These are phyloP conservation scores for Ctenoplectra terminalis DNA, from an alignment of 1,140 invertebrate genomes.

Conservation along the genomic window DNA sequence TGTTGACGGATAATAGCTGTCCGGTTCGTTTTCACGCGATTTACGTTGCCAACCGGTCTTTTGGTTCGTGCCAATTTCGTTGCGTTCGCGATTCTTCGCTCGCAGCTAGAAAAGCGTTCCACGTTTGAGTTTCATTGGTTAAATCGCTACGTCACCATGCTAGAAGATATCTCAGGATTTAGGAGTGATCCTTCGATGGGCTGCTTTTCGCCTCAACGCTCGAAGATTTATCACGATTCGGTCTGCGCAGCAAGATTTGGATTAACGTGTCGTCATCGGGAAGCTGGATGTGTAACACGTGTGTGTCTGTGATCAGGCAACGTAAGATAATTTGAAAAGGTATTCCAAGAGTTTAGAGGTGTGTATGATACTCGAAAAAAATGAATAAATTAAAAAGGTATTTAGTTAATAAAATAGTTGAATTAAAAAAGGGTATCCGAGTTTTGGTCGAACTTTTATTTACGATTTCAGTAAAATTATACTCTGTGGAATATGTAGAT, in stretches of 20 bases:
- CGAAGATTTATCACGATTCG: slow-evolving; percentile 1
- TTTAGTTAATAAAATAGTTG: not conserved
- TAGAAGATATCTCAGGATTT: slow-evolving; percentile 12
- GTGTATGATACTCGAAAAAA: not conserved
- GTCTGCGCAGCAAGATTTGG: not conserved
- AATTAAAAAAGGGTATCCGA: too few species aligned
- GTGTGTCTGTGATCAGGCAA: too few species aligned
- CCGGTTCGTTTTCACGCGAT: not conserved
- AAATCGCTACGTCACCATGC: not conserved
- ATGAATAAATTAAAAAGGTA: too few species aligned
- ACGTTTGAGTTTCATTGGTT: not conserved
- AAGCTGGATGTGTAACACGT: not conserved
- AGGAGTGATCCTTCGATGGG: not conserved
- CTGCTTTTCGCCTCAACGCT: not conserved
- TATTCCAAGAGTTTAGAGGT: too few species aligned
- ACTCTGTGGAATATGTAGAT: too few species aligned
- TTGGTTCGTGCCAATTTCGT: slow-evolving; percentile 14
- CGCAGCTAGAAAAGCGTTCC: not conserved
- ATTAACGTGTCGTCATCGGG: not conserved
- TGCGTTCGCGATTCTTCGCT: not conserved
- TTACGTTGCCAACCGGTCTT: not conserved
- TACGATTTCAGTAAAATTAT: too few species aligned
- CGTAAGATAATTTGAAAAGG: not conserved
- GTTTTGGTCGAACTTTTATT: too few species aligned
- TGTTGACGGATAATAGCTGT: not conserved